phyloP scores from a whole-genome alignment of 2,113 vertebrate genomes.

The Brachionichthys hirsutus region DNA sequence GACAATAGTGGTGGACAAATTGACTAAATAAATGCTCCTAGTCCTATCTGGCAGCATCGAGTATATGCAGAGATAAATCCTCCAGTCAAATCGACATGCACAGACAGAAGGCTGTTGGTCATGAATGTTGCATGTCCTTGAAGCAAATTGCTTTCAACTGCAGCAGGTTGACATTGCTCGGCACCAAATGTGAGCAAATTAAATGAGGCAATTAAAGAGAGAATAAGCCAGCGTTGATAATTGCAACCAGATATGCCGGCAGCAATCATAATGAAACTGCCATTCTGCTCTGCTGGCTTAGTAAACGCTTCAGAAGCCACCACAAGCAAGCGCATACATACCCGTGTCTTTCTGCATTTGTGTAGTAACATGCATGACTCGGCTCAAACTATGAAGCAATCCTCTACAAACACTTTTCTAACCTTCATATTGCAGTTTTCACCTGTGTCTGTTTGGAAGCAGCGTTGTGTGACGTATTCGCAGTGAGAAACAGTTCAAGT shows the following conservation, averaged over 20 bases:
- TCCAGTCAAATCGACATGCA: not conserved
- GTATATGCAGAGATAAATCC: too few species aligned
- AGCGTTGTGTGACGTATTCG: not conserved
- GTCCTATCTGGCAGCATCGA: too few species aligned
- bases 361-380: conserved; percentile 2
- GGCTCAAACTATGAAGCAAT: conserved; percentile 14
- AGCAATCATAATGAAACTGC: conserved; percentile 76
- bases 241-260: conserved; percentile 75
- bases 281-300: conserved; percentile 66
- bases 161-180: conserved; percentile 77
- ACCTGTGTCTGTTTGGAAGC: conserved; percentile 15
- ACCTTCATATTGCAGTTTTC: conserved; percentile 37
- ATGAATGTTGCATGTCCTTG: conserved; percentile 68
- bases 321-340: conserved; percentile 18
- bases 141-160: conserved; percentile 76
- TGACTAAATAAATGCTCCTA: too few species aligned
- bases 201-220: conserved; percentile 82
- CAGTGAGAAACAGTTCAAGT: not conserved
- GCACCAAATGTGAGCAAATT: conserved; percentile 81
- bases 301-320: conserved; percentile 52
- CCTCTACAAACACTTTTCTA: conserved; percentile 30
- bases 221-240: conserved; percentile 79
- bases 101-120: conserved; percentile 16
- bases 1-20: too few species aligned
- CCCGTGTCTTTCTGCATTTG: not conserved